phyloP scores from a whole-genome alignment of 2,888 invertebrate species.

The Rhorus exstirpatorius region DNA sequence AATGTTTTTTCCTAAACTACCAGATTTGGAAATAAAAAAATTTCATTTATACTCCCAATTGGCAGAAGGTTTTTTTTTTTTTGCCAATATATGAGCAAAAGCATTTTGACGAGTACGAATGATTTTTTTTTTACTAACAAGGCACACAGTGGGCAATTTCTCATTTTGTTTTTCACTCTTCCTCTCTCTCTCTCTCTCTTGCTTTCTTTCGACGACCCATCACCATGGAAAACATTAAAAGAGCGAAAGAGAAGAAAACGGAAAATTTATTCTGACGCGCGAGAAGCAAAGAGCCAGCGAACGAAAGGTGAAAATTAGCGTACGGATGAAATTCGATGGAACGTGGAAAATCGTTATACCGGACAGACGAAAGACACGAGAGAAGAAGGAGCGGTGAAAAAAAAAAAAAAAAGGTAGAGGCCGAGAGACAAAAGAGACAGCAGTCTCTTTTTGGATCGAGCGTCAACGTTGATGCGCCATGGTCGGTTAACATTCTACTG shows the following conservation, averaged over 20 bases:
- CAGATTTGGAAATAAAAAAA: no score
- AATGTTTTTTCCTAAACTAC: no score
- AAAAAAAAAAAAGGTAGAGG: constrained; percentile 68
- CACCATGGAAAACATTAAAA: constrained; percentile 51
- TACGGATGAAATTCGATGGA: constrained; percentile 34
- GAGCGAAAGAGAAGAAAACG: constrained; percentile 40
- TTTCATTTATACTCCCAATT: no score
- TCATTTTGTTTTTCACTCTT: neutral
- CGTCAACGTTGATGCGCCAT: constrained; percentile 71
- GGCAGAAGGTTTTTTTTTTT: constrained; percentile 10
- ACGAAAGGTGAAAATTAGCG: constrained; percentile 45
- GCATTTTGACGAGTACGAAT: constrained; percentile 40
- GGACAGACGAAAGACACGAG: constrained; percentile 22
- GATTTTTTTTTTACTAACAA: constrained; percentile 17
- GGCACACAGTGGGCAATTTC: neutral
- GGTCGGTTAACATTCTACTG: constrained; percentile 62
- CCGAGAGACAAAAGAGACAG: constrained; percentile 64
- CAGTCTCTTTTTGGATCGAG: constrained; percentile 62
- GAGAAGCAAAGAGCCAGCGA: constrained; percentile 35
- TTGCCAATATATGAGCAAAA: constrained; percentile 13
- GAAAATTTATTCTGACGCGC: constrained; percentile 42
- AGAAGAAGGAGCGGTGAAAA: constrained; percentile 42
- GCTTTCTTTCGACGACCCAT: constrained; percentile 25
- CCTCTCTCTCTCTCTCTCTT: neutral
- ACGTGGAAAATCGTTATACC: constrained; percentile 19